phyloP scores from a whole-genome alignment of 2,797 vertebrate species.

The Uromys caudimaculatus region DNA sequence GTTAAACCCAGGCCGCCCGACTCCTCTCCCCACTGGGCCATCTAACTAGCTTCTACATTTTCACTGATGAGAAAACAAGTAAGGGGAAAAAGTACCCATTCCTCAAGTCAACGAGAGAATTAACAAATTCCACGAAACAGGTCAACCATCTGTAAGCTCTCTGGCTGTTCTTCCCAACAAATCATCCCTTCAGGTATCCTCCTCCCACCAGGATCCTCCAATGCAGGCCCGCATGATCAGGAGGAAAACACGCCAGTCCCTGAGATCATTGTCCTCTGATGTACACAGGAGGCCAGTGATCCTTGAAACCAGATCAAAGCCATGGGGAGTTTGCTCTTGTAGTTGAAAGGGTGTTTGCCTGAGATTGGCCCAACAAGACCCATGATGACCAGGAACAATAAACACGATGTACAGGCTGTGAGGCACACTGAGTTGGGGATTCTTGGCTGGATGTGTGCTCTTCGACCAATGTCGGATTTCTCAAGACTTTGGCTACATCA shows the following conservation, averaged over 20 bases:
- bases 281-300: not conserved
- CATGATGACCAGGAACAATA: not conserved
- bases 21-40: not conserved
- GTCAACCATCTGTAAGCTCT: not conserved
- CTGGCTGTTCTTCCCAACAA: not conserved
- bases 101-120: constrained; percentile 7
- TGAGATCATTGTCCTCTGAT: not conserved
- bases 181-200: not conserved
- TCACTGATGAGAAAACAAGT: constrained; percentile 1
- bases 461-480: not conserved
- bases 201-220: not conserved
- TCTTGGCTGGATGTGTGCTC: not conserved
- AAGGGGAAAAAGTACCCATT: not conserved
- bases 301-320: not conserved
- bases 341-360: constrained; percentile 42
- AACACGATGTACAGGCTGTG: not conserved
- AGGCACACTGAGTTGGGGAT: not conserved
- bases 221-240: not conserved
- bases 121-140: not conserved
- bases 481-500: not conserved
- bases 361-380: not conserved
- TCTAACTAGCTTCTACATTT: not conserved
- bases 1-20: not conserved
- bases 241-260: not conserved
- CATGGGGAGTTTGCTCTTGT: not conserved